phyloP scores from a whole-genome alignment of 2,888 invertebrate genomes.

The Dyspetes luteomarginatus region DNA sequence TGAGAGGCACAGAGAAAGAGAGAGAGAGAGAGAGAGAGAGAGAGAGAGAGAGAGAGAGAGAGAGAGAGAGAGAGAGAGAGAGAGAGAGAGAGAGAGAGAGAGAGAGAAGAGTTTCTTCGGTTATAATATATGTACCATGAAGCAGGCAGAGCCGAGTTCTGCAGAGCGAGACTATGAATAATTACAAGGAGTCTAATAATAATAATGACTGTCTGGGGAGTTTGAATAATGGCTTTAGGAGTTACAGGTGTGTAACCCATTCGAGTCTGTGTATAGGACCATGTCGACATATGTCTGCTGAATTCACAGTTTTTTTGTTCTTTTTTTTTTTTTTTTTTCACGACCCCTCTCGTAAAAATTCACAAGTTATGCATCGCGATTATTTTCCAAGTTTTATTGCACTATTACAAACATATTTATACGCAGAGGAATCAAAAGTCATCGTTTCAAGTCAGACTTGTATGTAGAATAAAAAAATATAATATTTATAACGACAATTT shows the following conservation, averaged over 20 bases:
- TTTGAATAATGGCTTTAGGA: conserved; percentile 53
- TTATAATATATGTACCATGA: conserved; percentile 55
- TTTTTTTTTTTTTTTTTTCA: neutral
- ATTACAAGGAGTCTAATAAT: conserved; percentile 65
- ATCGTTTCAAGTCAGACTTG: no score
- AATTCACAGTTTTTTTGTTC: neutral
- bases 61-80: conserved; percentile 32
- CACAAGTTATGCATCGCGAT: no score
- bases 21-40: conserved; percentile 13
- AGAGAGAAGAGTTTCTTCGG: conserved; percentile 50
- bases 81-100: conserved; percentile 21
- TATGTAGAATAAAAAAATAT: no score
- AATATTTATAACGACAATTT: no score
- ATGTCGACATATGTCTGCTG: neutral
- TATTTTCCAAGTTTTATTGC: neutral
- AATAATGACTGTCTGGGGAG: conserved; percentile 60
- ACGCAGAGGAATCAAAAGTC: no score
- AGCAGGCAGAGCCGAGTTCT: conserved; percentile 14
- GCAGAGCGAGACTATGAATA: conserved; percentile 64
- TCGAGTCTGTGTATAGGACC: neutral
- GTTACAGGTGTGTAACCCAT: conserved; percentile 58
- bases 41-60: conserved; percentile 30
- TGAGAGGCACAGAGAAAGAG: conserved; percentile 49
- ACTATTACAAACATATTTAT: no score
- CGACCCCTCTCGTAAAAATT: no score